Evolutionary conservation across 2,797 vertebrate genomes (phyloP), one percentile per base, ranked within the genome.

Genomic region (Apodemus agrarius): DNA sequence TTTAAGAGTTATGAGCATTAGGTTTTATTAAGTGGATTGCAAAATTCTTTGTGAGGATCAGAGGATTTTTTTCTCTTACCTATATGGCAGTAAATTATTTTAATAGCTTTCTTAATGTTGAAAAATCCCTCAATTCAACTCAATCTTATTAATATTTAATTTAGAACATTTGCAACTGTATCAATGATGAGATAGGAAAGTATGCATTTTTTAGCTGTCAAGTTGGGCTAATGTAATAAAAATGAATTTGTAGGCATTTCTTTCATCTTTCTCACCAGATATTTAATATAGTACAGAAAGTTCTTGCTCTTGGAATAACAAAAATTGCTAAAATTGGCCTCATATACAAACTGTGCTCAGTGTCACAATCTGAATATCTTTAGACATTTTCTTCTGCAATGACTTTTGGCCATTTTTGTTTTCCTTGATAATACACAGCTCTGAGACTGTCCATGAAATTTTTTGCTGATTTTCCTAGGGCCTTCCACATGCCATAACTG

Each of bases 81-180:
- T 88, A 84, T 74, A 61, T 80, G 81, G 21, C 69, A 88, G 88
- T 93, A 94, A 95, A 91, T 92, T 97, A 85, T 94, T 82, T 96
- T 78, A 95, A 95, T 87, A 92, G 80, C 88, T 95, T 91, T 89
- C 61, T 95, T 94, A 83, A 63, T 92, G 46, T 43, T 79, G 52
- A 96, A 88, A 88, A 21, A 79, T 72, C 54, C 29, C 89, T 82
- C 63, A 84, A 52, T 96, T 93, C 85, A 92, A 88, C 90, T 92
- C 85, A 96, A 94, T 82, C 76, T 90, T 85, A 49, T 94, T 92
- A 94, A 75, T 87, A 90, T 95, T 97, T 93, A 81, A 96, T 89
- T 95, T 93, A 84, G 75, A 87, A 89, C 57, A 94, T 80, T 96
- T 93, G 75, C 80, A 93, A 91, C 69, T 65, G 14, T 90, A 65